phyloP scores from a whole-genome alignment of 1,140 invertebrate species.

The Anoplolepis gracilipes region DNA sequence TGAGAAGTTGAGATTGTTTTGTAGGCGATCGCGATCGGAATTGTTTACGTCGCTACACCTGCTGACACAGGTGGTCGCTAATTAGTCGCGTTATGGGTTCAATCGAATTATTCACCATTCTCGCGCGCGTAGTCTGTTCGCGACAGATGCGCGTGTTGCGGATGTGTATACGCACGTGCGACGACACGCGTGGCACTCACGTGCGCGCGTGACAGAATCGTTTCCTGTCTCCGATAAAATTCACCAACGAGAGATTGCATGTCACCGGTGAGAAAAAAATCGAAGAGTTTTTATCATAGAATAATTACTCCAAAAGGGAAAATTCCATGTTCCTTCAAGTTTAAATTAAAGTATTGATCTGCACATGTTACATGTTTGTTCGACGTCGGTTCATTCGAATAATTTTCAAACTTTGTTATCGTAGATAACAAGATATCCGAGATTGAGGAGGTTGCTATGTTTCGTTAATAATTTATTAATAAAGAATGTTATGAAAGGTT shows the following conservation, averaged over 20 bases:
- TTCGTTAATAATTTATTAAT: too few species aligned
- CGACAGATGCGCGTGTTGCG: slow-evolving; percentile 28
- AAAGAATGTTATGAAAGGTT: too few species aligned
- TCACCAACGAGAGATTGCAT: background rate
- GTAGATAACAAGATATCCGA: too few species aligned
- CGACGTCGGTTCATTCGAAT: too few species aligned
- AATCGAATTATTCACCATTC: slow-evolving; percentile 20
- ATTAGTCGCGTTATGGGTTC: slow-evolving; percentile 50
- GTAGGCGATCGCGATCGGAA: background rate
- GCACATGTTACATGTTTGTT: too few species aligned
- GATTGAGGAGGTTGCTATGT: too few species aligned
- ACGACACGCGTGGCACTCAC: background rate
- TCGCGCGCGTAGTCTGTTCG: background rate
- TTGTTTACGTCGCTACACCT: background rate
- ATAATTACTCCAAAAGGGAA: too few species aligned
- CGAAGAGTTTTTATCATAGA: too few species aligned
- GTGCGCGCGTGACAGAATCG: background rate
- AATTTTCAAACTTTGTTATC: too few species aligned
- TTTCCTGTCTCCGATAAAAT: background rate
- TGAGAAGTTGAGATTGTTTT: background rate
- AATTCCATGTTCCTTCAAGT: too few species aligned
- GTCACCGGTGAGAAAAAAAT: background rate
- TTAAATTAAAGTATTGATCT: too few species aligned
- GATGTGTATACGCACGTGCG: background rate
- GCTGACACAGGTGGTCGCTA: slow-evolving; percentile 15